phyloP scores from a whole-genome alignment of 2,113 vertebrate species.

The Limnothrissa miodon region DNA sequence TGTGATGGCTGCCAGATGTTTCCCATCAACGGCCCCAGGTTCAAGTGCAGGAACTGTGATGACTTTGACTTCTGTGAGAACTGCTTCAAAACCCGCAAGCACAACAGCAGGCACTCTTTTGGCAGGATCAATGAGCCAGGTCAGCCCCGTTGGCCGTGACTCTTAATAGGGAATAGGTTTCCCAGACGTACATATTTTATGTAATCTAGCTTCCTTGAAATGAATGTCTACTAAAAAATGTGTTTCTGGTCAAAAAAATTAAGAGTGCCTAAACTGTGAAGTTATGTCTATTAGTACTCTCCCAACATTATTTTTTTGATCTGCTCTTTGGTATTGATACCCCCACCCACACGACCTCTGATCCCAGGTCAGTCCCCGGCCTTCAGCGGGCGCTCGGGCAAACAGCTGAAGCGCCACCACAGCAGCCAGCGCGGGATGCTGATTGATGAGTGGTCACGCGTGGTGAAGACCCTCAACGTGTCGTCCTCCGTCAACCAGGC shows the following conservation, averaged over 20 bases:
- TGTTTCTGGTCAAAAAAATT: no score
- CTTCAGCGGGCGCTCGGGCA: constrained; percentile 92
- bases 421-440: constrained; percentile 89
- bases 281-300: no score
- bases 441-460: constrained; percentile 94
- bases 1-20: constrained; percentile 99
- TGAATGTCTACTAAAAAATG: no score
- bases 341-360: not conserved
- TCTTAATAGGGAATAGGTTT: no score
- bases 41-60: constrained; percentile 96
- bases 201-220: no score
- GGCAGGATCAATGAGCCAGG: constrained; percentile 93
- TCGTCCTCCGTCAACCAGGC: constrained; percentile 94
- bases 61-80: constrained; percentile 98
- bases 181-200: no score
- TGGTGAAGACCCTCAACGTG: constrained; percentile 90
- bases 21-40: constrained; percentile 92
- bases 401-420: constrained; percentile 89
- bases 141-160: not conserved
- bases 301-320: no score
- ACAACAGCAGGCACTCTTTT: constrained; percentile 90
- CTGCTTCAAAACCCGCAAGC: constrained; percentile 95
- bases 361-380: constrained; percentile 82
- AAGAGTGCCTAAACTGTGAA: no score
- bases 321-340: not conserved